phyloP scores from a whole-genome alignment of 1,140 invertebrate genomes.

The Anadara kagoshimensis region DNA sequence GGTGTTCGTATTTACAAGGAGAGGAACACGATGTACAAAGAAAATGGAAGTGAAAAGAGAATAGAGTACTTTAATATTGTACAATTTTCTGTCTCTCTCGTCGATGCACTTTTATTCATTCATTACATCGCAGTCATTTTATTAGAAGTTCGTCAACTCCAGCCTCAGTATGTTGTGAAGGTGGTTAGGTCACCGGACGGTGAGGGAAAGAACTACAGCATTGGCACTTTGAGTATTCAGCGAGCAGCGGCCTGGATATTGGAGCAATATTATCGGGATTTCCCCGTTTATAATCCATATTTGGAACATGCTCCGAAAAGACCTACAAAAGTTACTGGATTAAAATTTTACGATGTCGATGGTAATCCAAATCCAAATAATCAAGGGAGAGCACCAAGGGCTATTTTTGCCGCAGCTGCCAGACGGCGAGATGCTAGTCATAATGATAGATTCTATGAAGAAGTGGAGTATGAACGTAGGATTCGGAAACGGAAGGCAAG shows the following conservation, averaged over 20 bases:
- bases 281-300: constrained; percentile 97
- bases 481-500: constrained; percentile 92
- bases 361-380: constrained; percentile 72
- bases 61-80: constrained; percentile 80
- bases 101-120: constrained; percentile 94
- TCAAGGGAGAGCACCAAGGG: constrained; percentile 74
- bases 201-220: constrained; percentile 81
- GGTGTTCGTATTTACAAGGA: constrained; percentile 82
- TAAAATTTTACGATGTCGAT: constrained; percentile 98
- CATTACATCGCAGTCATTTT: constrained; percentile 95
- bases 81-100: constrained; percentile 90
- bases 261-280: constrained; percentile 96
- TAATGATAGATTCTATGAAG: constrained; percentile 96
- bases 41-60: no score
- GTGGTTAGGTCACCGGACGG: constrained; percentile 96
- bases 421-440: constrained; percentile 88
- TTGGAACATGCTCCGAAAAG: constrained; percentile 75
- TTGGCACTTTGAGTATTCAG: constrained; percentile 94
- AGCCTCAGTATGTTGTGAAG: constrained; percentile 92
- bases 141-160: constrained; percentile 92
- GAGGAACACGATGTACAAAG: constrained; percentile 33
- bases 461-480: constrained; percentile 95
- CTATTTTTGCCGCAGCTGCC: constrained; percentile 78
- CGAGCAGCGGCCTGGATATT: constrained; percentile 94
- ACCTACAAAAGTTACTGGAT: constrained; percentile 77